Evolutionary conservation across 1,140 invertebrate species (phyloP), one percentile per base, ranked within the genome.

Genomic region (Antheraea pernyi): DNA sequence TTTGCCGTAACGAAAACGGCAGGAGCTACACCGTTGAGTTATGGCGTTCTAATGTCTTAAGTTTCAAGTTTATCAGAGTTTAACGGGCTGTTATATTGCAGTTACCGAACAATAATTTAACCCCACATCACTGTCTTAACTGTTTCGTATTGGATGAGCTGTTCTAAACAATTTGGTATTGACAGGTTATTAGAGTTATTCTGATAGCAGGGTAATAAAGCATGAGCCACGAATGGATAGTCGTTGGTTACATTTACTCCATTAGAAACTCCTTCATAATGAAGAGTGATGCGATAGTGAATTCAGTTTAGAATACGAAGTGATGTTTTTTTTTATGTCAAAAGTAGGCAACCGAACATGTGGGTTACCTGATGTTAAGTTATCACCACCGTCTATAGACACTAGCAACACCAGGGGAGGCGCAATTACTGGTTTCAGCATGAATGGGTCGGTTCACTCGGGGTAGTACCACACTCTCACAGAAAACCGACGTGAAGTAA

Each of bases 41-140:
- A 73, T 72, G 59, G 46, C 59, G 64, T 69, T 71, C 59, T 76
- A 80, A 80, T 80, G 76, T 72, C 53, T 69, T 66, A 74, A 79
- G 73, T 73, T 75, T 30, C 10, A 59, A 73, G 71, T 72, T 71
- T 61, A 69, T 68, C 62, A 62, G 60, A 77, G 67, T 73, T 73
- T 70, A 74, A 70, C 68, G 59, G 69, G 71, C 69, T 62, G 71
- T 78, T 78, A 73, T 75, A 69, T 70, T 73, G 71, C 70, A 75
- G 72, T 74, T 73, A 68, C 63, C 62, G 65, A 73, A 73, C 68
- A 72, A 72, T 74, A 73, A 73, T 74, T 79, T 71, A 74, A 68
- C 61, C 64, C 30, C 72, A 59, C 67, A 58, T 62, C 69, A 64
- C 58, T 59, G 30, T 70, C 61, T 71, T 60, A 70, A 42, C 19